These are phyloP conservation scores for Cheilosia impressa DNA, from an alignment of 2,888 invertebrate genomes.

Conservation along the genomic window DNA sequence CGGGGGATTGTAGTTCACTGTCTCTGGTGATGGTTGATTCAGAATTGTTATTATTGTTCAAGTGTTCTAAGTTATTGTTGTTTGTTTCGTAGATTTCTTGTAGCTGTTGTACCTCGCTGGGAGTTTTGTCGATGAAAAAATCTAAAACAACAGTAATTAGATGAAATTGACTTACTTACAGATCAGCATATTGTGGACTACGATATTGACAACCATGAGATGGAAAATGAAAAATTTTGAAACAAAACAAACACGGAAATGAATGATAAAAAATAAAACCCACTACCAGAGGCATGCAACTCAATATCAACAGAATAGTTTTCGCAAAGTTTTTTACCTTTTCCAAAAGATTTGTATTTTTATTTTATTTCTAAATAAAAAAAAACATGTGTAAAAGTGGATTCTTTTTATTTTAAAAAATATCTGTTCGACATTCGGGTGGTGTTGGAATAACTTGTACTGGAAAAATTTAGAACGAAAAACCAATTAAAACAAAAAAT, in stretches of 20 bases:
- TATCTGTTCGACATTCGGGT: conserved; percentile 81
- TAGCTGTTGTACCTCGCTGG: conserved; percentile 52
- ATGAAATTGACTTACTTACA: not conserved
- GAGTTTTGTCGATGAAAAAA: conserved; percentile 81
- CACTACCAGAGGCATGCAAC: conserved; percentile 51
- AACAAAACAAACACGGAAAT: not conserved
- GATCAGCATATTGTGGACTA: not conserved
- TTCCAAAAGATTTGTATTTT: conserved; percentile 39
- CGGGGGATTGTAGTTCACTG: not conserved
- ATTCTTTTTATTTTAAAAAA: conserved; percentile 79
- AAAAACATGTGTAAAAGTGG: conserved; percentile 64
- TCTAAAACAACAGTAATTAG: conserved; percentile 76
- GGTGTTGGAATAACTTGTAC: conserved; percentile 82
- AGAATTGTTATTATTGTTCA: conserved; percentile 48
- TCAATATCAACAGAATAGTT: conserved; percentile 30
- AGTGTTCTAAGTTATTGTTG: conserved; percentile 46
- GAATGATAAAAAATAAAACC: not conserved
- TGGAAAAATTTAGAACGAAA: conserved; percentile 79
- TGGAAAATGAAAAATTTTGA: not conserved
- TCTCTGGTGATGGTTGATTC: conserved; percentile 25
- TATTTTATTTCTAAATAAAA: conserved; percentile 35
- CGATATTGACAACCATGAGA: not conserved
- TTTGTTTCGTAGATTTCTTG: conserved; percentile 51
- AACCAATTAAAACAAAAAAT: conserved; percentile 52
- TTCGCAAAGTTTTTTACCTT: conserved; percentile 39